These are phyloP conservation scores for Littorina saxatilis DNA, from an alignment of 1,140 invertebrate species.

Conservation along the genomic window DNA sequence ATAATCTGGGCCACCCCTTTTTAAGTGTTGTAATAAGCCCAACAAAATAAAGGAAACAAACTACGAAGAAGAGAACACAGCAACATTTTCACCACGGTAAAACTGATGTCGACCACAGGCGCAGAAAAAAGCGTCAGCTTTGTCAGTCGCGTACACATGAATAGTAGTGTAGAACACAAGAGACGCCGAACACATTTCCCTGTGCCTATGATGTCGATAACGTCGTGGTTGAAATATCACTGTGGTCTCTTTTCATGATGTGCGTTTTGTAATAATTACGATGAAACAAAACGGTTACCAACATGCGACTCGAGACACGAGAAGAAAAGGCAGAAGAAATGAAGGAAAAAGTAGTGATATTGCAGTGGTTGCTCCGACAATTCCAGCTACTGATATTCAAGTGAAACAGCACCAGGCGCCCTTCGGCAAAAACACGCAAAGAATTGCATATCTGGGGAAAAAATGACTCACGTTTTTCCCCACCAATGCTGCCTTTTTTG, in stretches of 20 bases:
- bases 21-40: constrained; percentile 18
- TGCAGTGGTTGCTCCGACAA: neutral
- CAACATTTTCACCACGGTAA: neutral
- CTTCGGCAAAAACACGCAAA: neutral
- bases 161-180: no score
- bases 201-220: no score
- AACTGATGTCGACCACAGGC: neutral
- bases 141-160: no score
- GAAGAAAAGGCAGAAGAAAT: neutral
- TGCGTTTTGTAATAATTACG: neutral
- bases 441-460: constrained; percentile 10
- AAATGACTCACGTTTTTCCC: neutral
- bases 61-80: neutral
- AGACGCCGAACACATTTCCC: no score
- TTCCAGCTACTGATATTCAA: neutral
- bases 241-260: neutral
- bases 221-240: no score
- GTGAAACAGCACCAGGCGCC: neutral
- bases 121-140: no score
- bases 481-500: constrained; percentile 10
- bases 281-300: neutral
- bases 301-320: neutral
- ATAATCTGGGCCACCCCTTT: neutral
- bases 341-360: neutral
- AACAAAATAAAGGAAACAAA: neutral